A percentile compares a stretch with the other conserved stretches of the same genome.
phyloP scores from a whole-genome alignment of 2,888 invertebrate genomes.

The Apamea epomidion region DNA sequence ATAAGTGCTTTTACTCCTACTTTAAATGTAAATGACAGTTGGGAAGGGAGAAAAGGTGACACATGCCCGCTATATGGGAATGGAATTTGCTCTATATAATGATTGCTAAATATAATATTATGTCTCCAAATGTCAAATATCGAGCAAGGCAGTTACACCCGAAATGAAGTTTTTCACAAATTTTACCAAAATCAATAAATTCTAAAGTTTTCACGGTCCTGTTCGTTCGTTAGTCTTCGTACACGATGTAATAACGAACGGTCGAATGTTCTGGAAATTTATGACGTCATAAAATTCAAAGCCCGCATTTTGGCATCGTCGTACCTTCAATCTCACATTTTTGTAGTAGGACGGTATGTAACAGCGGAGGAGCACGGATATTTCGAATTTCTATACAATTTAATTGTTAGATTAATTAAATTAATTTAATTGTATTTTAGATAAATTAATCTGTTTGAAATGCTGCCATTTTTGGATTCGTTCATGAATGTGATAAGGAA shows the following conservation, averaged over 20 bases:
- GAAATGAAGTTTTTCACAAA: neutral
- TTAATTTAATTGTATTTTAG: too few species aligned
- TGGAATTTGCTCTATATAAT: too few species aligned
- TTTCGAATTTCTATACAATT: constrained; percentile 3
- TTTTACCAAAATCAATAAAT: constrained; percentile 1
- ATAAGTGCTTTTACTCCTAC: too few species aligned
- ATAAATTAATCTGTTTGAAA: neutral
- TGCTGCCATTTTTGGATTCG: neutral
- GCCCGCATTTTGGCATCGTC: constrained; percentile 28
- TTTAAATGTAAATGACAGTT: neutral
- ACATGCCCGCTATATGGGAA: too few species aligned
- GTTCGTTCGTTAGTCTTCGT: constrained; percentile 6
- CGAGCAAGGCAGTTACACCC: neutral
- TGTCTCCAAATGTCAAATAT: neutral
- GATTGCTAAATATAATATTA: too few species aligned
- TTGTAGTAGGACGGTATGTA: neutral
- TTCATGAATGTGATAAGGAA: constrained; percentile 10
- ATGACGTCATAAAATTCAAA: constrained; percentile 56
- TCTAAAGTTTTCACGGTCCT: neutral
- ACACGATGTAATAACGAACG: constrained; percentile 48
- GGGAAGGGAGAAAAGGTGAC: neutral
- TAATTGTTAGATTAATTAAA: neutral
- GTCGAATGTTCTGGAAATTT: constrained; percentile 46
- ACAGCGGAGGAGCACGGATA: constrained; percentile 11
- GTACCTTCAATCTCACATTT: constrained; percentile 32